Conservation (phyloP, 2,797 vertebrate species). For the Lateolabrax maculatus region DNA sequence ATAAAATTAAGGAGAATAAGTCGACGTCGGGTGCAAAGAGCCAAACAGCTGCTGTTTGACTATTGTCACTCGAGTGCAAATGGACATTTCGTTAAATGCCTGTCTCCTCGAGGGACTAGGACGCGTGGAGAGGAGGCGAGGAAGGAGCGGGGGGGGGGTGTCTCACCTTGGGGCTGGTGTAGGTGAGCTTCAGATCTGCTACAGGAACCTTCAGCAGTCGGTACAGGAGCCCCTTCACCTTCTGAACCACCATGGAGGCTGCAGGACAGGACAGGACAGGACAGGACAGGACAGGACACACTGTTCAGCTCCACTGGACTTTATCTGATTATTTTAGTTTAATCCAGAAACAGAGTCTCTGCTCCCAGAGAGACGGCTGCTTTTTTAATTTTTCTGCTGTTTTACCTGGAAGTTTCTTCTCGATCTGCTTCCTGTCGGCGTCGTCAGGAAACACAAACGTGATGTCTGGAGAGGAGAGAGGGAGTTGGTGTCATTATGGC, state of each 20-base stretch:
- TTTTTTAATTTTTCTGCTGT: background rate
- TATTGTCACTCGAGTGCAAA: too few species aligned
- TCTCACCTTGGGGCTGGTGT: slow-evolving; percentile 91
- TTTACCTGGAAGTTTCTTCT: slow-evolving; percentile 94
- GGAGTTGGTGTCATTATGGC: too few species aligned
- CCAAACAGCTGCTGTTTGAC: too few species aligned
- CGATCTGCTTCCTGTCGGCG: slow-evolving; percentile 81
- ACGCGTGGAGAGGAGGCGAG: too few species aligned
- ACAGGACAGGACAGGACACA: too few species aligned
- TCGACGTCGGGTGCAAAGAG: too few species aligned
- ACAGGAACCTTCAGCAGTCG: slow-evolving; percentile 90
- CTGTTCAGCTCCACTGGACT: background rate
- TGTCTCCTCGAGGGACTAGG: too few species aligned
- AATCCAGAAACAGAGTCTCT: background rate
- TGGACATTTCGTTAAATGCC: too few species aligned
- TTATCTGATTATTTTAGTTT: too few species aligned
- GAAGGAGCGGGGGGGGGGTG: background rate
- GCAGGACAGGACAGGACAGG: slow-evolving; percentile 21
- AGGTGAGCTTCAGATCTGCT: slow-evolving; percentile 88
- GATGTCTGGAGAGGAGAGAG: slow-evolving; percentile 82
- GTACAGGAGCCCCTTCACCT: slow-evolving; percentile 93
- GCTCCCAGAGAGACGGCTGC: too few species aligned
- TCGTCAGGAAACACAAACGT: slow-evolving; percentile 90
- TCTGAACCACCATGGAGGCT: slow-evolving; percentile 95
- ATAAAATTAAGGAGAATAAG: too few species aligned